These are phyloP conservation scores for Triops longicaudatus DNA, from an alignment of 1,140 invertebrate species.

Conservation along the genomic window DNA sequence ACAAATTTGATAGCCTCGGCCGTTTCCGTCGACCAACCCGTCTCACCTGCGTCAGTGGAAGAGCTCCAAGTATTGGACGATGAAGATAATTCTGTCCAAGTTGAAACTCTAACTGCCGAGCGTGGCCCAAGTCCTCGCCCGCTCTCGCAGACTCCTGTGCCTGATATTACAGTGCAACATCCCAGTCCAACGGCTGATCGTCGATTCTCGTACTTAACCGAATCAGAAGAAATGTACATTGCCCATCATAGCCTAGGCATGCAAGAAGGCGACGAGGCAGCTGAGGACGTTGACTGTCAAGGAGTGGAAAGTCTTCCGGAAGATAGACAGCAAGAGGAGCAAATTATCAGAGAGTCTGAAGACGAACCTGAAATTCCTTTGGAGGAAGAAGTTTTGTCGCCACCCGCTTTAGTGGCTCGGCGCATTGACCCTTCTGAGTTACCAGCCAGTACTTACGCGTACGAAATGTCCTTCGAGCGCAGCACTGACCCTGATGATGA, in stretches of 20 bases:
- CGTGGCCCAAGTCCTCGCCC: background rate
- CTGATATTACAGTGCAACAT: constrained; percentile 59
- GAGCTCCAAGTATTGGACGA: background rate
- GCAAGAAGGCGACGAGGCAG: background rate
- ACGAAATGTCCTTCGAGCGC: constrained; percentile 32
- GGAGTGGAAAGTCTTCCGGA: constrained; percentile 1
- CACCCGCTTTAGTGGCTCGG: constrained; percentile 23
- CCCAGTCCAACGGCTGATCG: constrained; percentile 45
- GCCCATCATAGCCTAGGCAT: constrained; percentile 20
- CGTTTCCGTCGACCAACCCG: constrained; percentile 28
- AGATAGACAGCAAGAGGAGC: constrained; percentile 28
- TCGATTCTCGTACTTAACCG: constrained; percentile 40
- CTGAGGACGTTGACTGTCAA: constrained; percentile 17
- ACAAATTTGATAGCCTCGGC: background rate
- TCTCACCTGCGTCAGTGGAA: background rate
- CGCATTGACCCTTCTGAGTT: constrained; percentile 25
- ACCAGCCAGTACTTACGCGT: constrained; percentile 26
- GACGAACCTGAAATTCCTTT: constrained; percentile 30
- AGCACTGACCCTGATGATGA: constrained; percentile 36
- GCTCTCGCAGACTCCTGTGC: constrained; percentile 46
- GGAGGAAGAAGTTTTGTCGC: constrained; percentile 18
- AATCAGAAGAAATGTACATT: constrained; percentile 17
- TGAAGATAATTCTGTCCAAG: background rate
- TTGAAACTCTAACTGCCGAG: background rate
- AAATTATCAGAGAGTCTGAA: constrained; percentile 39